Percentiles rank a stretch among this genome's conserved stretches.
phyloP scores from a whole-genome alignment of 1,140 invertebrate genomes.

The Stegodyphus dumicola region DNA sequence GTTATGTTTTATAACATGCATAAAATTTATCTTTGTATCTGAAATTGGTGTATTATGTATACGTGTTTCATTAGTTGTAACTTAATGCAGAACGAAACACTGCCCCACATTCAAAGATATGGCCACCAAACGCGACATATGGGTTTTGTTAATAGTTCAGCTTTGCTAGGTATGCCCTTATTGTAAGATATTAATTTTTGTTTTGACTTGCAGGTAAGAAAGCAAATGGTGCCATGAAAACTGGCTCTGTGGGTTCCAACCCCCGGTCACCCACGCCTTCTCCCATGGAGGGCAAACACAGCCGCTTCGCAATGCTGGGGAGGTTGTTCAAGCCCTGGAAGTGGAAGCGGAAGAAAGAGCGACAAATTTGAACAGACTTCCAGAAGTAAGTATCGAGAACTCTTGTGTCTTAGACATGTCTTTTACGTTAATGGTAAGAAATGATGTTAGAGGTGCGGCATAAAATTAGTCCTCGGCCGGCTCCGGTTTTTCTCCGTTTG shows the following conservation, averaged over 20 bases:
- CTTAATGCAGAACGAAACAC: too few relatives aligned
- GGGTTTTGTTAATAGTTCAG: too few relatives aligned
- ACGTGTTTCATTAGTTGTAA: too few relatives aligned
- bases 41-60: too few relatives aligned
- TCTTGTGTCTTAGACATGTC: neutral
- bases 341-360: conserved; percentile 98
- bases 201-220: conserved; percentile 47
- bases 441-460: neutral
- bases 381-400: conserved; percentile 80
- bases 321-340: conserved; percentile 98
- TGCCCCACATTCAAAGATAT: too few relatives aligned
- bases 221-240: conserved; percentile 59
- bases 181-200: neutral
- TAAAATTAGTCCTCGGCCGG: too few relatives aligned
- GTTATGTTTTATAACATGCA: too few relatives aligned
- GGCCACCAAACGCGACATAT: too few relatives aligned
- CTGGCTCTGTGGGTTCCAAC: conserved; percentile 53
- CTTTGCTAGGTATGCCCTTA: too few relatives aligned
- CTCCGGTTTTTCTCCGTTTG: too few relatives aligned
- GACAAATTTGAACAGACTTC: conserved; percentile 96
- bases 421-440: neutral
- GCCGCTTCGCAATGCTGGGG: conserved; percentile 91
- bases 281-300: conserved; percentile 82
- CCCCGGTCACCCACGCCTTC: conserved; percentile 73
- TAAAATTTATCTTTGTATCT: too few relatives aligned